A percentile compares a stretch with the other conserved stretches of the same genome.
These are phyloP conservation scores for Erpobdella octoculata DNA, from an alignment of 2,888 invertebrate species.

Conservation along the genomic window DNA sequence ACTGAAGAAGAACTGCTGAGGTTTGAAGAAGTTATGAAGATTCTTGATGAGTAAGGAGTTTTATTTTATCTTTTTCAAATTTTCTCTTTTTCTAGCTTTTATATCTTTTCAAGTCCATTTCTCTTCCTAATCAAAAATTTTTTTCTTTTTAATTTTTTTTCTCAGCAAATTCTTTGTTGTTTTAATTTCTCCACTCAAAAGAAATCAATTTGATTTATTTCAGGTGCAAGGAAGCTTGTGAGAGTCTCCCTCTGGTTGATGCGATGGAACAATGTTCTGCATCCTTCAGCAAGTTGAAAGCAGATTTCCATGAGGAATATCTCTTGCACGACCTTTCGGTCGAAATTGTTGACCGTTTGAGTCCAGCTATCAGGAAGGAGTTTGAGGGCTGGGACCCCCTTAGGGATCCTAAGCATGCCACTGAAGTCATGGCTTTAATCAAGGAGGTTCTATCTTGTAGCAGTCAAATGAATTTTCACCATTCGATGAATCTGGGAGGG, in stretches of 20 bases:
- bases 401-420: slow-evolving; percentile 51
- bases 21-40: slow-evolving; percentile 63
- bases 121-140: no score
- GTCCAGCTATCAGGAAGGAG: slow-evolving; percentile 60
- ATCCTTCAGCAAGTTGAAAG: slow-evolving; percentile 44
- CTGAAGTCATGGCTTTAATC: slow-evolving; percentile 52
- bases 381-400: slow-evolving; percentile 68
- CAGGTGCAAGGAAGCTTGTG: slow-evolving; percentile 8
- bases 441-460: slow-evolving; percentile 49
- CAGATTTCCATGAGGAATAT: slow-evolving; percentile 57
- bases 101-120: no score
- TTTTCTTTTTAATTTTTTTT: no score
- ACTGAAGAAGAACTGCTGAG: no score
- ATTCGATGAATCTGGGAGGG: slow-evolving; percentile 37
- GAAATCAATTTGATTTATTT: no score
- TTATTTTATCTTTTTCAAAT: neutral
- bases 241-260: slow-evolving; percentile 15
- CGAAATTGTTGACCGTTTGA: slow-evolving; percentile 74
- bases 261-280: slow-evolving; percentile 41
- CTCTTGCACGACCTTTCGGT: slow-evolving; percentile 73
- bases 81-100: neutral
- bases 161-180: no score
- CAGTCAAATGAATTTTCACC: slow-evolving; percentile 4
- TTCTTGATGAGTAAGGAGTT: slow-evolving; percentile 57
- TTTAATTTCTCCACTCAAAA: no score